A percentile compares a stretch with the other conserved stretches of the same genome.
Conservation (phyloP, 2,113 vertebrate species). For the Dipodomys stephensi region DNA sequence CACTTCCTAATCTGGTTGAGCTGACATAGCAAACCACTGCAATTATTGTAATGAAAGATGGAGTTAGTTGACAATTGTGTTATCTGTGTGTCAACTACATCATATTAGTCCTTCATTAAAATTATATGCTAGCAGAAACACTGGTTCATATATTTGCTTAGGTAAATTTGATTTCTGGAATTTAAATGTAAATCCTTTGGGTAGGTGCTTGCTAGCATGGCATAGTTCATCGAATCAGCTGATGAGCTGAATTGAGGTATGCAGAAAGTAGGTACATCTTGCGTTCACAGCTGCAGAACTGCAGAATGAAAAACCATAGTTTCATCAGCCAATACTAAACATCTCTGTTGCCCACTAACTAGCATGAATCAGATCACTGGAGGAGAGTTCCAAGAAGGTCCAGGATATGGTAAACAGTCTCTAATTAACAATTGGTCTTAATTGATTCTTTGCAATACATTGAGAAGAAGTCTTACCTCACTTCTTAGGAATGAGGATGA, state of each 20-base stretch:
- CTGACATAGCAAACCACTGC: background rate
- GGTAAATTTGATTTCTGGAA: background rate
- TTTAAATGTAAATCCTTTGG: background rate
- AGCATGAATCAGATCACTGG: background rate
- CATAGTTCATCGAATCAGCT: too few species aligned
- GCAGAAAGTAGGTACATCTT: too few species aligned
- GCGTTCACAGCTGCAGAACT: too few species aligned
- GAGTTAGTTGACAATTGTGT: background rate
- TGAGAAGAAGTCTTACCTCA: background rate
- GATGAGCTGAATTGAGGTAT: too few species aligned
- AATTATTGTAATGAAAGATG: background rate
- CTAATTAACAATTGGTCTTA: background rate
- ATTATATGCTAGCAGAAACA: background rate
- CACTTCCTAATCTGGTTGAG: background rate
- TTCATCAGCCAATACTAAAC: too few species aligned
- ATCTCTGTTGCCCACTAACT: background rate
- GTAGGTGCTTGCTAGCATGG: too few species aligned
- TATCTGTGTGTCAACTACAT: background rate
- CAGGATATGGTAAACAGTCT: background rate
- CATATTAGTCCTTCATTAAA: background rate
- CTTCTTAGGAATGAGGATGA: background rate
- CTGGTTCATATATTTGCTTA: background rate
- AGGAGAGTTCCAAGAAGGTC: background rate
- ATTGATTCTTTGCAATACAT: background rate
- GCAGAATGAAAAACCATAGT: too few species aligned